Base-by-base conservation (phyloP, 53 echinoderm and acorn worm genomes). In the Crossaster papposus region DNA sequence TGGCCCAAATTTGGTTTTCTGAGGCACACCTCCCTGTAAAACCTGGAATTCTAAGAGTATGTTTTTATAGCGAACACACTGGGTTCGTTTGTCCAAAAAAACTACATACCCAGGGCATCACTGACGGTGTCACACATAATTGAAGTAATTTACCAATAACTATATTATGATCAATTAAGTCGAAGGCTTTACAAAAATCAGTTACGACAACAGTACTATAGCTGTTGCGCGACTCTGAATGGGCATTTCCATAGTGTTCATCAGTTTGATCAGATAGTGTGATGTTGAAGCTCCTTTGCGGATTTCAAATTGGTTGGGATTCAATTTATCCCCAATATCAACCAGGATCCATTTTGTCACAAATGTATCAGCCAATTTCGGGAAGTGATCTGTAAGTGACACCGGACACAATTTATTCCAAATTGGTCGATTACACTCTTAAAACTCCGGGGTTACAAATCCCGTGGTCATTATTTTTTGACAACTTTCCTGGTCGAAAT, bases 321-420 rank as follows among this genome's bases (percentile, higher is more conserved):
- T 65, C 33, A 79, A n/a, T 31, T 79, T 12, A 30, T 35, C 34
- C 34, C n/a, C 55, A 30, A 77, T 88, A 33, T 79, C 89, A 5
- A 2, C 13, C 11, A 80, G 23, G 10, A 89, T 44, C 81, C 80
- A 89, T 3, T 38, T 17, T 0, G 82, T 32, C 2, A 90, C 23
- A 68, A 90, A 81, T 0, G 33, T 20, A 54, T 82, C 90, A 1
- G 82, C 82, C 22, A 70, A 4, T 70, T 90, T 81, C 2, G 68
- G 53, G n/a, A 71, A 90, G 44, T 81, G 81, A 20, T 82, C 90
- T 5, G 90, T 90, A 3, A 90, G 72, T 33, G 90, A 81, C 13
- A 90, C 52, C 23, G 90, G 90, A 30, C 90, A 51, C 18, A 90
- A 6, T 1, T 72, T 72, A 3, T 90, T 51, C 51, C 26, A 54